phyloP scores from a whole-genome alignment of 2,113 vertebrate genomes.

The Ameiurus melas region DNA sequence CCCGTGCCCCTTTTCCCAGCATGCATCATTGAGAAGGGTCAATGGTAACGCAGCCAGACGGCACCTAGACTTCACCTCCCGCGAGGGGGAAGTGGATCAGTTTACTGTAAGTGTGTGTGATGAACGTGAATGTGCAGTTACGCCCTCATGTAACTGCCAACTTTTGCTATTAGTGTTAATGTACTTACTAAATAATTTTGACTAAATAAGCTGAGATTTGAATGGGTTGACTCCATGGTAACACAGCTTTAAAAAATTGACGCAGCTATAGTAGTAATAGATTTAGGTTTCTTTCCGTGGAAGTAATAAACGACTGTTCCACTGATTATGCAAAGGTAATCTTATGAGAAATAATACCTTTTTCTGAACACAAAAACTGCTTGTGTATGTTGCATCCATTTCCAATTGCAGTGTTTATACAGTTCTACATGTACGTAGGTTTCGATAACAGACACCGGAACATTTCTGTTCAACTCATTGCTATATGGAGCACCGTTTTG shows the following conservation, averaged over 20 bases:
- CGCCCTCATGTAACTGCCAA: neutral
- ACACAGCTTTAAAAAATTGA: neutral
- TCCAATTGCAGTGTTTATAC: neutral
- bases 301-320: neutral
- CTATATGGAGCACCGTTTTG: neutral
- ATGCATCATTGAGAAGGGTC: constrained; percentile 76
- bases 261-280: no score
- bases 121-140: neutral
- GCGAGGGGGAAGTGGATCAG: constrained; percentile 77
- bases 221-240: neutral
- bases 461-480: neutral
- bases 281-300: neutral
- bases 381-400: neutral
- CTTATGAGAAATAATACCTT: neutral
- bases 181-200: neutral
- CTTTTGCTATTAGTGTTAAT: neutral
- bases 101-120: constrained; percentile 79
- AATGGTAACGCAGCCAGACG: constrained; percentile 73
- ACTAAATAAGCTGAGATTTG: neutral
- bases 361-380: neutral
- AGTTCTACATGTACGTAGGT: neutral
- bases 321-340: neutral
- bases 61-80: constrained; percentile 78
- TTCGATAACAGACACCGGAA: neutral
- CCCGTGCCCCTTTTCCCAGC: constrained; percentile 72